Evolutionary conservation across 2,797 vertebrate genomes (phyloP).

Genomic region (Spizella passerina): DNA sequence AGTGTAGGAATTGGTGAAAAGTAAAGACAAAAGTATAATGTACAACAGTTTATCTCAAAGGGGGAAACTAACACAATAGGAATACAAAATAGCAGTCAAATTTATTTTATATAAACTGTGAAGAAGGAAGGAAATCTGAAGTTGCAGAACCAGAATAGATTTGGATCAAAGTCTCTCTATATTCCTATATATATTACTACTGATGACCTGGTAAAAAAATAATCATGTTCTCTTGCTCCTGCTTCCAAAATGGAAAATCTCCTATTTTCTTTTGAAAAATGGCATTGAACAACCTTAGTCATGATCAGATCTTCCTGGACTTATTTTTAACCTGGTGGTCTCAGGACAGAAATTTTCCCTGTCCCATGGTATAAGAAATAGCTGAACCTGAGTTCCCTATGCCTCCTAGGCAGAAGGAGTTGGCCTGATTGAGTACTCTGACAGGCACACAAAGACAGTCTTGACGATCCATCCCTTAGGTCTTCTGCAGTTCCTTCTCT

Average conservation of each 20-base stretch:
- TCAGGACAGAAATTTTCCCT: not conserved
- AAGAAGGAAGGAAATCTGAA: not conserved
- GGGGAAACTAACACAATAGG: not conserved
- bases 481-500: not conserved
- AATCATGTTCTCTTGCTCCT: not conserved
- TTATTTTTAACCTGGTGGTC: not conserved
- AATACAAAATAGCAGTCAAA: not conserved
- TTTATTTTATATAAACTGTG: not conserved
- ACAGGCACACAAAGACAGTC: not conserved
- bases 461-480: not conserved
- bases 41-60: not conserved
- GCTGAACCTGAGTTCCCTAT: not conserved
- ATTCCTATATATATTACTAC: not conserved
- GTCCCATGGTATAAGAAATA: not conserved
- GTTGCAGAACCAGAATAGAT: not conserved
- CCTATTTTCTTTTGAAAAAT: not conserved
- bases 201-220: not conserved
- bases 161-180: not conserved
- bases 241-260: not conserved
- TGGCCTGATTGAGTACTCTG: not conserved
- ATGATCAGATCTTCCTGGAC: not conserved
- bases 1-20: not conserved
- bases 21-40: not conserved
- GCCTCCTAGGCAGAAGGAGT: not conserved
- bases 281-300: not conserved